These are phyloP conservation scores for Atractosteus spatula DNA, from an alignment of 2,113 vertebrate genomes.

Conservation along the genomic window DNA sequence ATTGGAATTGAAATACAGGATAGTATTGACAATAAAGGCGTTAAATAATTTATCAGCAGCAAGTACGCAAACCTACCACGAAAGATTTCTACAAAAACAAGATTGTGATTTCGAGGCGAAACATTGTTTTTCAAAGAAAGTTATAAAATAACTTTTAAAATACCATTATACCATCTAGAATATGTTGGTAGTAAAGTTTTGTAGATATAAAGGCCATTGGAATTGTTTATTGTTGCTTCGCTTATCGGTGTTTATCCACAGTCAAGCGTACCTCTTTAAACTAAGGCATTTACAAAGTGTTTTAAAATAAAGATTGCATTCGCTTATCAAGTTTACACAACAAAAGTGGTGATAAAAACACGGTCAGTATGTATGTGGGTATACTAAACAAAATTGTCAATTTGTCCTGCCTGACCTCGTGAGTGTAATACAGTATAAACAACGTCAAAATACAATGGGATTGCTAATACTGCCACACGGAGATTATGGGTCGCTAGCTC, in stretches of 20 bases:
- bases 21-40: too few relatives aligned
- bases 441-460: slow-evolving; percentile 20
- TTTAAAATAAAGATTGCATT: slow-evolving; percentile 28
- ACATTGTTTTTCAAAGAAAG: too few relatives aligned
- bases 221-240: too few relatives aligned
- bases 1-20: too few relatives aligned
- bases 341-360: slow-evolving; percentile 42
- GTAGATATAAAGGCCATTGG: too few relatives aligned
- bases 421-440: slow-evolving; percentile 21
- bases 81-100: too few relatives aligned
- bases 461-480: background rate
- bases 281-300: slow-evolving; percentile 23
- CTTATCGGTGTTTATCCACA: background rate
- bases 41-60: too few relatives aligned
- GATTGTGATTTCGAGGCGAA: too few relatives aligned
- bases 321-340: slow-evolving; percentile 55
- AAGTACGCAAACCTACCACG: too few relatives aligned
- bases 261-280: background rate
- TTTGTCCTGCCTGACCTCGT: slow-evolving; percentile 19
- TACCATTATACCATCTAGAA: too few relatives aligned
- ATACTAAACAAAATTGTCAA: slow-evolving; percentile 30
- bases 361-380: slow-evolving; percentile 38
- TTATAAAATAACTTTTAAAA: too few relatives aligned
- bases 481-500: slow-evolving; percentile 3
- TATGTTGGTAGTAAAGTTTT: too few relatives aligned